Conservation (phyloP, 1,140 invertebrate genomes). For the Papilio polyxenes region DNA sequence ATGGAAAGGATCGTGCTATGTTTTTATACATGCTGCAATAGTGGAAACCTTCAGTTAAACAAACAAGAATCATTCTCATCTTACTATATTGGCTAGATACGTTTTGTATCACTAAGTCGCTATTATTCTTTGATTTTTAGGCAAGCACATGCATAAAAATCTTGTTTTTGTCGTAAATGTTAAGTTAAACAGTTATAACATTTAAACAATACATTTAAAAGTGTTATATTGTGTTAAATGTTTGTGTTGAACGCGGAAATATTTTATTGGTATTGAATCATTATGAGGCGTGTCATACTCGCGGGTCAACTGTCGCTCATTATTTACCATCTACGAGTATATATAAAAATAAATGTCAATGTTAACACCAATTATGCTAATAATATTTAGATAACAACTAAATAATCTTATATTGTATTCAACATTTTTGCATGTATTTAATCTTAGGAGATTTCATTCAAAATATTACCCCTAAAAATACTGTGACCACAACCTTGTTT, state of each 20-base stretch:
- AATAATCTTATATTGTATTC: constrained; percentile 21
- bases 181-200: not conserved
- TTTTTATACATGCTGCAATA: no score
- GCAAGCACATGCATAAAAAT: not conserved
- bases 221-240: constrained; percentile 24
- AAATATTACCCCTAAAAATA: not conserved
- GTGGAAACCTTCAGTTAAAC: no score
- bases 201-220: not conserved
- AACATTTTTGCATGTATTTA: not conserved
- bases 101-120: no score
- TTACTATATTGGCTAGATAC: no score
- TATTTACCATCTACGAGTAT: not conserved
- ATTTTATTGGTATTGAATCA: constrained; percentile 21
- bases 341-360: constrained; percentile 38
- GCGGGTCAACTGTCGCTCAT: constrained; percentile 24
- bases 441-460: not conserved
- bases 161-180: not conserved
- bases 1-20: no score
- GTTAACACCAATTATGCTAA: constrained; percentile 35
- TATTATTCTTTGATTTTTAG: not conserved
- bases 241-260: constrained; percentile 15
- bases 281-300: constrained; percentile 24
- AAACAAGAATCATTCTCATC: no score
- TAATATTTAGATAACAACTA: constrained; percentile 26
- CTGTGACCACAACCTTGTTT: not conserved